A percentile compares a stretch with the other conserved stretches of the same genome.
Evolutionary conservation across 2,888 invertebrate genomes (phyloP).

Genomic region (Parnassius apollo): DNA sequence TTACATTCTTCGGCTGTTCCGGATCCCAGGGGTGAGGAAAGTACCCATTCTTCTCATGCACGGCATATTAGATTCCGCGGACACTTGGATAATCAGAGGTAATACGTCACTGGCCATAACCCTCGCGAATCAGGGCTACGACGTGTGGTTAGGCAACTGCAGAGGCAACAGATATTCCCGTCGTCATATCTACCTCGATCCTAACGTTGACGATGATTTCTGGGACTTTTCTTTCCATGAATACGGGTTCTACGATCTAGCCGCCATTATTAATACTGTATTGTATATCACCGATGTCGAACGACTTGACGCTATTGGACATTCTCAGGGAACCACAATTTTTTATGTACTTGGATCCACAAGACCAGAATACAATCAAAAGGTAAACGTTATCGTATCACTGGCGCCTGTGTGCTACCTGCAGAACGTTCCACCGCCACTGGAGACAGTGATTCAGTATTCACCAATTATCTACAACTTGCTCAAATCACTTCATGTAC

Average conservation of each 20-base stretch:
- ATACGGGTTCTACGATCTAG: slow-evolving; percentile 26
- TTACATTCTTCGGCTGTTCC: slow-evolving; percentile 51
- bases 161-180: slow-evolving; percentile 83
- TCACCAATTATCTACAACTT: slow-evolving; percentile 45
- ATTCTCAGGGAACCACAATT: slow-evolving; percentile 28
- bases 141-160: slow-evolving; percentile 60
- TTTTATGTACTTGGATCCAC: slow-evolving; percentile 27
- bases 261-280: slow-evolving; percentile 25
- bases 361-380: slow-evolving; percentile 27
- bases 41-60: slow-evolving; percentile 46
- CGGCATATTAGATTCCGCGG: slow-evolving; percentile 45
- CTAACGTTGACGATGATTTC: slow-evolving; percentile 21
- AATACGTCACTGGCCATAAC: slow-evolving; percentile 42
- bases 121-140: slow-evolving; percentile 73
- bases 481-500: slow-evolving; percentile 41
- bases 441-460: slow-evolving; percentile 42
- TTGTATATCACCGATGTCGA: slow-evolving; percentile 11
- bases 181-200: slow-evolving; percentile 56
- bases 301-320: slow-evolving; percentile 20
- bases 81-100: slow-evolving; percentile 46
- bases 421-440: slow-evolving; percentile 46
- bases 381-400: slow-evolving; percentile 39
- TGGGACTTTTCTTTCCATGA: slow-evolving; percentile 32
- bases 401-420: slow-evolving; percentile 79
- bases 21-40: slow-evolving; percentile 50